Evolutionary conservation across 2,888 invertebrate species (phyloP).

Genomic region (Diogma glabrata): DNA sequence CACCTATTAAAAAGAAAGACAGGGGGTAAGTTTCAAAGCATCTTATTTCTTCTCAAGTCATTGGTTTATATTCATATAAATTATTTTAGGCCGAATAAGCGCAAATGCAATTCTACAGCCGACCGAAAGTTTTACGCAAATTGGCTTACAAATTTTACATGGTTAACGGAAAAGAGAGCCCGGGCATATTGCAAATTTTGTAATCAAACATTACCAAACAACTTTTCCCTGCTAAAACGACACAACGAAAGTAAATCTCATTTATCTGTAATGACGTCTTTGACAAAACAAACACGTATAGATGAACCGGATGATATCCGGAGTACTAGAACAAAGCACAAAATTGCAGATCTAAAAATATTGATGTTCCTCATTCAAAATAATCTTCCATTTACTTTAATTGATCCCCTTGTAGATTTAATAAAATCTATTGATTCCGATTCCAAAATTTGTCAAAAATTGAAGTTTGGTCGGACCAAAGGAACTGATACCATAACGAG

Average conservation of each 20-base stretch:
- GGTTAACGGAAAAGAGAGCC: background rate
- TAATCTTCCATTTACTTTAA: constrained; percentile 8
- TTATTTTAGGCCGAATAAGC: too few species aligned
- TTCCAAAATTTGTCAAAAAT: constrained; percentile 5
- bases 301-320: background rate
- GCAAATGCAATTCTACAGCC: too few species aligned
- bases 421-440: background rate
- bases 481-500: constrained; percentile 3
- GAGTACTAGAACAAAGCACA: background rate
- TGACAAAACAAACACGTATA: background rate
- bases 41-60: too few species aligned
- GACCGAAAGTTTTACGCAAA: background rate
- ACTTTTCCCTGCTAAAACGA: background rate
- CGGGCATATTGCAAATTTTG: background rate
- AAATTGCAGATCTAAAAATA: constrained; percentile 3
- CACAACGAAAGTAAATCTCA: background rate
- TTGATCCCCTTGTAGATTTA: background rate
- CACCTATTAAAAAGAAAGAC: too few species aligned
- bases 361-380: constrained; percentile 8
- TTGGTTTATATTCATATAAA: too few species aligned
- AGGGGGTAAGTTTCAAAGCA: too few species aligned
- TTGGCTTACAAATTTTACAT: background rate
- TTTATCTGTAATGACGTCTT: background rate
- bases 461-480: too few species aligned
- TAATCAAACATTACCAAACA: background rate